A percentile compares a stretch with the other conserved stretches of the same genome.
Evolutionary conservation across 2,888 invertebrate species (phyloP).

Genomic region (Operophtera brumata): DNA sequence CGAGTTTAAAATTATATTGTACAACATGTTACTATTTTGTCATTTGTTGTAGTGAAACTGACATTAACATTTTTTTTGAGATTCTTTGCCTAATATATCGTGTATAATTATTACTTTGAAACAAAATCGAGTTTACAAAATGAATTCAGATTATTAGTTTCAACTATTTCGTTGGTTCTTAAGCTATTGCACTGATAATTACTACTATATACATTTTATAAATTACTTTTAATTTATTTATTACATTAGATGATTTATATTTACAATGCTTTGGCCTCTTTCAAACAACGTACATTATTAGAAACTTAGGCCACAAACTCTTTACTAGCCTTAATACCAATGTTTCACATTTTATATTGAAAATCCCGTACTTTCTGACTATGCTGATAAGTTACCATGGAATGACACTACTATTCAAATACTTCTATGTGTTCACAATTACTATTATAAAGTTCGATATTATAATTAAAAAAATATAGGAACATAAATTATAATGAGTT

Average conservation of each 20-base stretch:
- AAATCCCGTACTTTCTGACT: constrained; percentile 28
- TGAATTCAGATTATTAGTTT: neutral
- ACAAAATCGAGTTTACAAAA: neutral
- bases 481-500: constrained; percentile 25
- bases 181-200: constrained; percentile 11
- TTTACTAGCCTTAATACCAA: constrained; percentile 14
- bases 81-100: neutral
- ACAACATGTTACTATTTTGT: neutral
- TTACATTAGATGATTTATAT: constrained; percentile 23
- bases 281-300: constrained; percentile 21
- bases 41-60: neutral
- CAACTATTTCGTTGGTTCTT: neutral
- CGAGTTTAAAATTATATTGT: constrained; percentile 9
- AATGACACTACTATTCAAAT: constrained; percentile 32
- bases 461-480: constrained; percentile 26
- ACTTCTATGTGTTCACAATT: constrained; percentile 22
- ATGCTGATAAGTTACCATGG: constrained; percentile 29
- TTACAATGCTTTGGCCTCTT: constrained; percentile 44
- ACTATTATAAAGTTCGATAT: neutral
- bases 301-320: constrained; percentile 30
- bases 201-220: neutral
- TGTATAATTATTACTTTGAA: neutral
- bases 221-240: too few species aligned
- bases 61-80: neutral
- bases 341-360: constrained; percentile 8